Percentiles rank a stretch among this genome's conserved stretches.
These are phyloP conservation scores for Umimayanthus chanpuru DNA, from an alignment of 92 coral and sea anemone genomes.

Conservation along the genomic window DNA sequence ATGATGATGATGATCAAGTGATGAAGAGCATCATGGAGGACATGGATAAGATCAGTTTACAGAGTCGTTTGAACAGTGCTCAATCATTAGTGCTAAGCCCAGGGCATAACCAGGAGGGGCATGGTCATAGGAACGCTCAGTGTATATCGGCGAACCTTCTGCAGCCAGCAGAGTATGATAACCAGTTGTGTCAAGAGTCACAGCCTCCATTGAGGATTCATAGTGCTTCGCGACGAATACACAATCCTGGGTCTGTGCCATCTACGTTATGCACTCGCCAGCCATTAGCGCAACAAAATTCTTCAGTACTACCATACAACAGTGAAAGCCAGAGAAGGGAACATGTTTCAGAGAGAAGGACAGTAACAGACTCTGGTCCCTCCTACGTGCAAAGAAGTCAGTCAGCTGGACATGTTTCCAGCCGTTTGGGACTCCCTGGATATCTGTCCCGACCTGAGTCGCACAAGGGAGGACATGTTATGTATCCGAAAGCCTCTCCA, in stretches of 20 bases:
- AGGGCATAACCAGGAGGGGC: not conserved
- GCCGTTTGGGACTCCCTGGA: slow-evolving; percentile 5
- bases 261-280: not conserved
- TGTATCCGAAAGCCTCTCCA: slow-evolving; percentile 8
- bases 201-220: not conserved
- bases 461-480: not conserved
- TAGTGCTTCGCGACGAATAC: slow-evolving; percentile 36
- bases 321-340: not conserved
- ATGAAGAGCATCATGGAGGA: slow-evolving; percentile 73
- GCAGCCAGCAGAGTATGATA: not conserved
- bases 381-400: slow-evolving; percentile 15
- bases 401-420: not conserved
- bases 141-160: not conserved
- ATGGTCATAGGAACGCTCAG: not conserved
- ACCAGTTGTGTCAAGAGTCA: not conserved
- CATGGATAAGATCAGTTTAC: slow-evolving; percentile 78
- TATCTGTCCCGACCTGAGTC: not conserved
- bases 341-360: not conserved
- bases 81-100: slow-evolving; percentile 33
- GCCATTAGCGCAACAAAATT: not conserved
- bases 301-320: not conserved
- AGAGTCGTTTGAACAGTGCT: slow-evolving; percentile 67
- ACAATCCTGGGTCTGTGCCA: slow-evolving; percentile 15
- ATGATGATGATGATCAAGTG: slow-evolving; percentile 57
- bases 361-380: slow-evolving; percentile 4